Percentiles rank a stretch among this genome's conserved stretches.
Conservation (phyloP, 2,888 invertebrate species). For the Hanleya hanleyi region DNA sequence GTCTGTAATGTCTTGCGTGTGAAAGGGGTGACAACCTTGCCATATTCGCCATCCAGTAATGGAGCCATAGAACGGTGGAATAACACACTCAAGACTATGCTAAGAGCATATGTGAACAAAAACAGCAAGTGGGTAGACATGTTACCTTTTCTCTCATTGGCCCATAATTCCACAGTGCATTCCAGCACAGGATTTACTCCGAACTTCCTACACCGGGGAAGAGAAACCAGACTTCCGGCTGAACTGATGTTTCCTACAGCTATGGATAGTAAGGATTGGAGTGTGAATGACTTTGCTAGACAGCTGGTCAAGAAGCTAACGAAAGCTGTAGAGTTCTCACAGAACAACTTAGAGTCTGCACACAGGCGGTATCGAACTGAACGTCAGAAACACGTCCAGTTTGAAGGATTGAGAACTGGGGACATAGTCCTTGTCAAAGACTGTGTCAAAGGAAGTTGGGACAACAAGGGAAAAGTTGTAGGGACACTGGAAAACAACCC, state of each 20-base stretch:
- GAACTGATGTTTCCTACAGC: constrained; percentile 2
- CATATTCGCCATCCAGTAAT: too few species aligned
- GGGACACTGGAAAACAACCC: too few species aligned
- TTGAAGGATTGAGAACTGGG: not conserved
- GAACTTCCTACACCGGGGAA: not conserved
- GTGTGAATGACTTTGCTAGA: not conserved
- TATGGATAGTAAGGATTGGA: not conserved
- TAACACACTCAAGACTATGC: too few species aligned
- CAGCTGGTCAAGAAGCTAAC: not conserved
- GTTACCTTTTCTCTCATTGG: not conserved
- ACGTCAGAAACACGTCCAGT: not conserved
- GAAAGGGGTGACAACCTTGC: too few species aligned
- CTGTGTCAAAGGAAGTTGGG: too few species aligned
- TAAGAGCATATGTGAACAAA: not conserved
- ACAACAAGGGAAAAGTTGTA: too few species aligned
- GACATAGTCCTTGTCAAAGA: too few species aligned
- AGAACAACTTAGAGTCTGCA: not conserved
- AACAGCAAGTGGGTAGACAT: not conserved
- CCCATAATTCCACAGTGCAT: constrained; percentile 2
- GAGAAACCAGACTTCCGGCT: not conserved
- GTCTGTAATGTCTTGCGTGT: too few species aligned
- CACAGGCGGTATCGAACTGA: not conserved
- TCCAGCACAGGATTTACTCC: not conserved
- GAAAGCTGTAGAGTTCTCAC: not conserved
- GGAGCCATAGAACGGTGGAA: too few species aligned